Conservation (phyloP, 1,140 invertebrate species). For the Agraylea sexmaculata region DNA sequence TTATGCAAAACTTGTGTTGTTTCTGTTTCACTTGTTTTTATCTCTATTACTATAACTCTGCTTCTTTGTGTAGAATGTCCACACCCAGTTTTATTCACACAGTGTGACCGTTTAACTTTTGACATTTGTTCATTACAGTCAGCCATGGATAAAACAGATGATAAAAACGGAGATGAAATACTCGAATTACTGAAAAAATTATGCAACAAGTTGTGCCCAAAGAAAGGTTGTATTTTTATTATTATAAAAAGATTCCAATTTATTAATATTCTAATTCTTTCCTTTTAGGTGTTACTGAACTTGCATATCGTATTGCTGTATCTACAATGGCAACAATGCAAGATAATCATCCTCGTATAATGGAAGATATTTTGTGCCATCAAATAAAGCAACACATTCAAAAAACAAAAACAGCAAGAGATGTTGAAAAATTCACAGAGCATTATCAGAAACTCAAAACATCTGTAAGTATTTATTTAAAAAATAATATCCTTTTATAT, state of each 20-base stretch:
- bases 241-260: background rate
- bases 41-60: too few relatives aligned
- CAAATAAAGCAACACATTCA: conserved; percentile 30
- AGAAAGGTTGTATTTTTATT: conserved; percentile 13
- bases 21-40: too few relatives aligned
- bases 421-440: conserved; percentile 37
- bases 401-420: conserved; percentile 24
- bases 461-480: conserved; percentile 25
- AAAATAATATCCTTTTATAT: conserved; percentile 5
- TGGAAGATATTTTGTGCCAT: conserved; percentile 33
- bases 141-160: conserved; percentile 10
- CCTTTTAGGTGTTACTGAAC: conserved; percentile 23
- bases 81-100: too few relatives aligned
- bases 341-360: conserved; percentile 23
- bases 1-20: too few relatives aligned
- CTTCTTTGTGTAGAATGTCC: too few relatives aligned
- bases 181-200: conserved; percentile 17
- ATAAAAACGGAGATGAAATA: conserved; percentile 11
- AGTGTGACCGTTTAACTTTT: background rate
- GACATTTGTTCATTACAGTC: conserved; percentile 1
- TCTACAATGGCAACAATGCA: conserved; percentile 32
- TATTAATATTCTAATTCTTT: background rate
- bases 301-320: conserved; percentile 36
- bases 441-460: conserved; percentile 35
- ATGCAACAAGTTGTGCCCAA: conserved; percentile 17